These are phyloP conservation scores for Zygothrica quintamaculata DNA, from an alignment of 2,888 invertebrate genomes.

Conservation along the genomic window DNA sequence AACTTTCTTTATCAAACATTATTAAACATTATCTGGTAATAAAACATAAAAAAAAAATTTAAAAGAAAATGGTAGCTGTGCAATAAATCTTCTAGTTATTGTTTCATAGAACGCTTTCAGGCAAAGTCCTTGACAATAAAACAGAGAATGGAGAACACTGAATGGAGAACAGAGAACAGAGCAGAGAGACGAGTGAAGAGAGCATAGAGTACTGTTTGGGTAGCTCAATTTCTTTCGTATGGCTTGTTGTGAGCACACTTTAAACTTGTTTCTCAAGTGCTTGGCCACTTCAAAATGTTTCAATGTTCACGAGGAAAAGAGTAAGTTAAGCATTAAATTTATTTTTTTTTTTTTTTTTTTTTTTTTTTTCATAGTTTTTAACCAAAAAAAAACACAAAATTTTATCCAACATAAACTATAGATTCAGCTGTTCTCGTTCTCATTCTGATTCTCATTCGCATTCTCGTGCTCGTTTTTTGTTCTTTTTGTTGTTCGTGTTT, in stretches of 20 bases:
- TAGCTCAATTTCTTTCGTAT: conserved; percentile 42
- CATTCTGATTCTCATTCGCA: too few relatives aligned
- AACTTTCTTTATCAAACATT: too few relatives aligned
- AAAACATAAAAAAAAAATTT: conserved; percentile 9
- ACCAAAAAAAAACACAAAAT: too few relatives aligned
- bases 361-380: conserved; percentile 1
- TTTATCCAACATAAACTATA: conserved; percentile 29
- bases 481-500: too few relatives aligned
- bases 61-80: conserved; percentile 42
- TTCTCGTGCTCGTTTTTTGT: too few relatives aligned
- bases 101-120: conserved; percentile 54
- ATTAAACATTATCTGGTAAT: too few relatives aligned
- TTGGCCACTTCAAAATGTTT: conserved; percentile 64
- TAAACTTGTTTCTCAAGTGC: conserved; percentile 60
- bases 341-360: too few relatives aligned
- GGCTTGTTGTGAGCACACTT: conserved; percentile 45
- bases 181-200: too few relatives aligned
- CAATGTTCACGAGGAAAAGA: conserved; percentile 57
- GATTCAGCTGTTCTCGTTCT: conserved; percentile 18
- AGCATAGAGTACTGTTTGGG: too few relatives aligned
- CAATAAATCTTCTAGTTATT: conserved; percentile 72
- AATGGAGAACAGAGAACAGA: too few relatives aligned
- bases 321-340: conserved; percentile 78
- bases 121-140: conserved; percentile 63
- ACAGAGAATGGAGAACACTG: conserved; percentile 15